Conservation (phyloP, 2,888 invertebrate genomes). For the Apodemia zela region DNA sequence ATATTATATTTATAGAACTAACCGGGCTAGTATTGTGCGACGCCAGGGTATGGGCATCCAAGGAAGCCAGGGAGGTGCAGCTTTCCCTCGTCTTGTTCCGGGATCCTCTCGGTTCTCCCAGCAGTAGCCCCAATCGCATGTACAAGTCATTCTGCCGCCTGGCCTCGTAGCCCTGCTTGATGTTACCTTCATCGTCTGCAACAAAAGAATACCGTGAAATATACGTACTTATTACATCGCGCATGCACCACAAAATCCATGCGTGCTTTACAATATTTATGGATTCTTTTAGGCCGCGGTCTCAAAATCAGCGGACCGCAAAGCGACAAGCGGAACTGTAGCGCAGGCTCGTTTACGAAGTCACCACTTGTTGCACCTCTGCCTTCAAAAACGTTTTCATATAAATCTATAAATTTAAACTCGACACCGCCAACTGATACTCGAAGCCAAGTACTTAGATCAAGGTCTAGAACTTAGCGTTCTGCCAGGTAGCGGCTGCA, state of each 20-base stretch:
- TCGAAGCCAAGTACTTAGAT: neutral
- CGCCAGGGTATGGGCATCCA: constrained; percentile 84
- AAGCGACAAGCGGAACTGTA: neutral
- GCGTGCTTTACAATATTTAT: constrained; percentile 8
- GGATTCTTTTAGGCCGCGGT: neutral
- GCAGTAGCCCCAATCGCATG: constrained; percentile 89
- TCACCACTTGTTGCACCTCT: neutral
- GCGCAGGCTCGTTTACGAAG: neutral
- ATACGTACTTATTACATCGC: neutral
- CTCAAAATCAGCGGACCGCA: neutral
- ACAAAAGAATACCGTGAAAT: constrained; percentile 25
- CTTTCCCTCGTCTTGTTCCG: constrained; percentile 71
- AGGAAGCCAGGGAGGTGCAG: constrained; percentile 78
- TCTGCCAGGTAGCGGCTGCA: no score
- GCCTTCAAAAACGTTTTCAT: neutral
- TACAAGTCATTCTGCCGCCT: constrained; percentile 87
- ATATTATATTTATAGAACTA: constrained; percentile 33
- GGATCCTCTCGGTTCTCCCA: constrained; percentile 84
- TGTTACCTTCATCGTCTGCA: constrained; percentile 86
- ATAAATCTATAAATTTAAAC: neutral
- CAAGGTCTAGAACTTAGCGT: neutral
- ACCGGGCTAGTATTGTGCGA: constrained; percentile 92
- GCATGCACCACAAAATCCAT: constrained; percentile 18
- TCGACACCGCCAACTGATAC: no score
- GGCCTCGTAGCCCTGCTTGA: constrained; percentile 80